These are phyloP conservation scores for Rhabdomys dilectus DNA, from an alignment of 2,113 vertebrate genomes.

Conservation along the genomic window DNA sequence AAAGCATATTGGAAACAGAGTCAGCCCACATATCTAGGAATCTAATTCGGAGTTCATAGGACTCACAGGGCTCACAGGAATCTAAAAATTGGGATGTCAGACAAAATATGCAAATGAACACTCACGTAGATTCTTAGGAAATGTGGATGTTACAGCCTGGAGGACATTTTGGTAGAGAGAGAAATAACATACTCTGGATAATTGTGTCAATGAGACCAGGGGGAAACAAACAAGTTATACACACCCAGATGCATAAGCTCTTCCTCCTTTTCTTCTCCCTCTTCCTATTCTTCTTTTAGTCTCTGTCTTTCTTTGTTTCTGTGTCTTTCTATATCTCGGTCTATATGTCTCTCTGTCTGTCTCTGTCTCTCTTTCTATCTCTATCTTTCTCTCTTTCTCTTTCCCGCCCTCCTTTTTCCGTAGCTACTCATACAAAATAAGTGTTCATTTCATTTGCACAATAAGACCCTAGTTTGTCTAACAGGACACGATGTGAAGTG, in stretches of 20 bases:
- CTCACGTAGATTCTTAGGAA: neutral
- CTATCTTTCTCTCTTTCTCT: neutral
- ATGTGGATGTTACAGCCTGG: neutral
- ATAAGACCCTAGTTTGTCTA: conserved; percentile 37
- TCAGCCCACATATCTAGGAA: neutral
- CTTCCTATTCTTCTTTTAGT: neutral
- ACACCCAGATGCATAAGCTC: neutral
- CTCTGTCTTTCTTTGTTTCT: neutral
- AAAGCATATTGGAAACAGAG: neutral
- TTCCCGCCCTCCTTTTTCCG: no score
- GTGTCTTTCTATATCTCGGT: neutral
- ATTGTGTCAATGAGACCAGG: neutral
- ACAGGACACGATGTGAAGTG: neutral
- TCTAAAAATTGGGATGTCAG: neutral
- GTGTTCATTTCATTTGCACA: conserved; percentile 34
- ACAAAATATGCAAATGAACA: neutral
- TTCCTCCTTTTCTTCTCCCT: neutral
- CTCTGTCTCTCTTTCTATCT: neutral
- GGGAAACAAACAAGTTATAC: neutral
- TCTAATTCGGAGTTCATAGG: neutral
- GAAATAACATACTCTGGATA: neutral
- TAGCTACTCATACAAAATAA: neutral
- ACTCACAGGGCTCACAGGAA: neutral
- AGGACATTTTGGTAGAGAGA: neutral
- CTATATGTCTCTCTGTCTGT: no score